These are phyloP conservation scores for Diplazon laetatorius DNA, from an alignment of 2,888 invertebrate genomes.

Conservation along the genomic window DNA sequence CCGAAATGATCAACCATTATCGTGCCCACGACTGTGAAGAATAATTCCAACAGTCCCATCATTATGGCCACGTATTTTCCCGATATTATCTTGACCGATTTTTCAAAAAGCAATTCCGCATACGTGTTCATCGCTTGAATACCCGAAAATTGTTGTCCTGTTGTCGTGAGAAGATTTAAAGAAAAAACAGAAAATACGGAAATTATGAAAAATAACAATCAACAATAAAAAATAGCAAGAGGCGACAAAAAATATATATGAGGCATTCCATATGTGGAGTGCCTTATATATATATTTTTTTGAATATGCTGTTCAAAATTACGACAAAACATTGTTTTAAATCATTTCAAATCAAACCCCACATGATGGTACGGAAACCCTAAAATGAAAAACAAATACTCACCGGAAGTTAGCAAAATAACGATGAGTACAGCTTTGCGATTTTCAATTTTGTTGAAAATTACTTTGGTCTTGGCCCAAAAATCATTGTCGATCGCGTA, in stretches of 20 bases:
- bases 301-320: too few species aligned
- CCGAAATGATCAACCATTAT: constrained; percentile 46
- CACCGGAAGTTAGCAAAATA: constrained; percentile 59
- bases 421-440: constrained; percentile 58
- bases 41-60: constrained; percentile 60
- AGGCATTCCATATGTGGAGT: too few species aligned
- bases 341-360: too few species aligned
- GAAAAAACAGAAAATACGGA: too few species aligned
- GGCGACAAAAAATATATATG: too few species aligned
- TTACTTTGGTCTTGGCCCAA: constrained; percentile 19
- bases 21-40: constrained; percentile 51
- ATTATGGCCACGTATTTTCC: constrained; percentile 60
- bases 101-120: constrained; percentile 61
- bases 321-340: too few species aligned
- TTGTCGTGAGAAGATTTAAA: background rate
- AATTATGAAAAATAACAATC: too few species aligned
- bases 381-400: background rate
- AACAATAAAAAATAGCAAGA: too few species aligned
- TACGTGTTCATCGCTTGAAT: constrained; percentile 63
- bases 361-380: background rate
- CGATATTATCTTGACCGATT: constrained; percentile 29
- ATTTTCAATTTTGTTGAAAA: constrained; percentile 38
- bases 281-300: too few species aligned
- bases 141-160: constrained; percentile 65
- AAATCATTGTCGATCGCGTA: background rate